phyloP scores from a whole-genome alignment of 2,888 invertebrate genomes.

The Nomada fucata region DNA sequence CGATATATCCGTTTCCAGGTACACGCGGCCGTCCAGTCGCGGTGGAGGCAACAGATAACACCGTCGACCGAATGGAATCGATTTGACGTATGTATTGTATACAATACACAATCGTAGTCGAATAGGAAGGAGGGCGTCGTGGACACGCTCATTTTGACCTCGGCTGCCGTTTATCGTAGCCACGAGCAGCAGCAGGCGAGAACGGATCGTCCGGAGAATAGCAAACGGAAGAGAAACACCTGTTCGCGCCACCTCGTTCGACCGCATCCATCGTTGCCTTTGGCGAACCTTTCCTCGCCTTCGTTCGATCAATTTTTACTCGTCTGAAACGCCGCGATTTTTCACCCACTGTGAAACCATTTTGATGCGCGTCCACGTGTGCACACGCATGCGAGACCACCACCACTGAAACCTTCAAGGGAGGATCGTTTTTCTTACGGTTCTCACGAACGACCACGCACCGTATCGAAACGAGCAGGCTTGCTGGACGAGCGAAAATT shows the following conservation, averaged over 20 bases:
- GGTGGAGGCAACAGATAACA: constrained; percentile 50
- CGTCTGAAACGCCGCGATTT: not conserved
- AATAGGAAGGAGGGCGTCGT: too few species aligned
- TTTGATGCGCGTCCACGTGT: not conserved
- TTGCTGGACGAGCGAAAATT: not conserved
- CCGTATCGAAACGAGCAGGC: not conserved
- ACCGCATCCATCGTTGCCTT: constrained; percentile 80
- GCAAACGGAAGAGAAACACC: constrained; percentile 23
- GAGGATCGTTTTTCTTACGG: constrained; percentile 80
- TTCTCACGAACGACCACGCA: constrained; percentile 77
- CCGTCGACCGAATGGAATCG: not conserved
- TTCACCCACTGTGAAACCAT: constrained; percentile 21
- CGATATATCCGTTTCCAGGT: constrained; percentile 79
- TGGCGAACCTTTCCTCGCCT: constrained; percentile 36
- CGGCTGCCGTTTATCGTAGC: not conserved
- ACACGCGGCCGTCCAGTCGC: constrained; percentile 64
- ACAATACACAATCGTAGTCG: too few species aligned
- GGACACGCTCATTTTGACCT: not conserved
- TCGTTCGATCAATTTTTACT: not conserved
- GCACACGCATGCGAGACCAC: constrained; percentile 9
- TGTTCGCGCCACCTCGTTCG: constrained; percentile 55
- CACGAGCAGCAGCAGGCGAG: not conserved
- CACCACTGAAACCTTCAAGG: constrained; percentile 61
- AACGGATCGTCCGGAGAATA: not conserved
- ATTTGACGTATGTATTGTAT: not conserved